Percentiles rank a stretch among this genome's conserved stretches.
These are phyloP conservation scores for Hyposmocoma kahamanoa DNA, from an alignment of 1,140 invertebrate species.

Conservation along the genomic window DNA sequence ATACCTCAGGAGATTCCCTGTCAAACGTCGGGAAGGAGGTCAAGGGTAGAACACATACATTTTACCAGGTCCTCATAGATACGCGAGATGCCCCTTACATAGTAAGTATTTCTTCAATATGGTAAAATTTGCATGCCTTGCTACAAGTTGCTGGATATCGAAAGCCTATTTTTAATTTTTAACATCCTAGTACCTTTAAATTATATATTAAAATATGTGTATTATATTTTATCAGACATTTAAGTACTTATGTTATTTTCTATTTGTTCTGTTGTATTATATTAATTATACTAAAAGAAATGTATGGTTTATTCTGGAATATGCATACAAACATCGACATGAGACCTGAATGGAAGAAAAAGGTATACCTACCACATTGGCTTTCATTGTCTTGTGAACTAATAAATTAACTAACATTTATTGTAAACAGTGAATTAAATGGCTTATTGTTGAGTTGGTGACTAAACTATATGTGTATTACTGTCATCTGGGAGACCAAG, in stretches of 20 bases:
- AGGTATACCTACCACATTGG: constrained; percentile 33
- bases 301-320: constrained; percentile 62
- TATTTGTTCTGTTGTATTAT: too few relatives aligned
- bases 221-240: background rate
- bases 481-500: too few relatives aligned
- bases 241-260: too few relatives aligned
- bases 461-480: too few relatives aligned
- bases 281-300: too few relatives aligned
- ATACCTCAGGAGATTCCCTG: constrained; percentile 51
- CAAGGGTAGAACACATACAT: constrained; percentile 92
- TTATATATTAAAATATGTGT: background rate
- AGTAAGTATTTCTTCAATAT: constrained; percentile 76
- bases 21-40: constrained; percentile 87
- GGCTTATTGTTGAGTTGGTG: too few relatives aligned
- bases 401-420: background rate
- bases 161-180: too few relatives aligned
- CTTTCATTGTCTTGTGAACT: background rate
- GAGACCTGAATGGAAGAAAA: constrained; percentile 68
- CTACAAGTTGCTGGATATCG: too few relatives aligned
- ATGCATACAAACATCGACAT: constrained; percentile 67
- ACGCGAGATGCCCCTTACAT: constrained; percentile 96
- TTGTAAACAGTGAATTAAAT: too few relatives aligned
- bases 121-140: too few relatives aligned
- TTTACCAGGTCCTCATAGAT: constrained; percentile 97
- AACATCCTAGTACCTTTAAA: background rate